Evolutionary conservation across 1,140 invertebrate species (phyloP).

Genomic region (Drusus annulatus): DNA sequence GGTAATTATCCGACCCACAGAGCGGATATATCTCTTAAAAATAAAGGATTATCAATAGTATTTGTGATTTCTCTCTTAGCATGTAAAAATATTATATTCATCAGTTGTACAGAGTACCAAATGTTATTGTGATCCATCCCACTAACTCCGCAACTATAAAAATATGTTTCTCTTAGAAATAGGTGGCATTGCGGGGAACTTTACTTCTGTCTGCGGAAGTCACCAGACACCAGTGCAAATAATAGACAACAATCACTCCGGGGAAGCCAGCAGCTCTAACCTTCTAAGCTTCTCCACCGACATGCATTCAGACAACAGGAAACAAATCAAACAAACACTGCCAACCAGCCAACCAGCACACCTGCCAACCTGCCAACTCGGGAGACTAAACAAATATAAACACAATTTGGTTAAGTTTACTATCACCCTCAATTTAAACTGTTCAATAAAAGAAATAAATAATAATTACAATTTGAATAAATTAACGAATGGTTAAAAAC

Average conservation of each 20-base stretch:
- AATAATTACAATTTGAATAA: constrained; percentile 43
- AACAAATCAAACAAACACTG: not conserved
- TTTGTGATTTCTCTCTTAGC: constrained; percentile 55
- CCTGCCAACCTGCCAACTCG: not conserved
- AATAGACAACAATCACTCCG: constrained; percentile 14
- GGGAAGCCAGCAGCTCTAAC: not conserved
- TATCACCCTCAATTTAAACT: constrained; percentile 11
- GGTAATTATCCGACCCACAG: constrained; percentile 59
- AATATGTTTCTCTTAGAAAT: constrained; percentile 37
- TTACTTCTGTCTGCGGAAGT: not conserved
- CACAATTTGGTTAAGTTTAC: constrained; percentile 36
- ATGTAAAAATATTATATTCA: constrained; percentile 59
- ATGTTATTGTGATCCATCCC: constrained; percentile 33
- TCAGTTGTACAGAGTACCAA: constrained; percentile 52
- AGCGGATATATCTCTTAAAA: constrained; percentile 59
- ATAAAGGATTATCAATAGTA: constrained; percentile 58
- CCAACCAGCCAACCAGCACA: not conserved
- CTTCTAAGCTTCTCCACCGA: not conserved
- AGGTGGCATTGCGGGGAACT: constrained; percentile 3
- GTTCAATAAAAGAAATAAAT: constrained; percentile 41
- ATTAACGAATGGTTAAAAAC: constrained; percentile 42
- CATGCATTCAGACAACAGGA: not conserved
- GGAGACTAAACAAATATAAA: constrained; percentile 35
- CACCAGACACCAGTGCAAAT: not conserved
- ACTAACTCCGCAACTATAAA: constrained; percentile 33